Base-by-base conservation (phyloP, 2,888 invertebrate species). In the Branchellion lobata region DNA sequence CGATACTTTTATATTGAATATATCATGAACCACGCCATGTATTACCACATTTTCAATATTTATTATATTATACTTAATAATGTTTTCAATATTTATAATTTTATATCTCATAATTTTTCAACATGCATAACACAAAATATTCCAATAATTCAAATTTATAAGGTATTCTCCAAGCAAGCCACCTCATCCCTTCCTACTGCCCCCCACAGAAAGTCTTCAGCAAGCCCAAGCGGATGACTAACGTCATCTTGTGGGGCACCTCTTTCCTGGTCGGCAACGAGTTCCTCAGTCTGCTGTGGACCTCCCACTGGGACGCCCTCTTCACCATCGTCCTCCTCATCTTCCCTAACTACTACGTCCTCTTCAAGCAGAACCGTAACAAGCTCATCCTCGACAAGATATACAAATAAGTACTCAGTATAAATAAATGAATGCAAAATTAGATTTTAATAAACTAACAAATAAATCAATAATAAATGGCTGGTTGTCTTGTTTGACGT, bases 291-390 rank as follows among this genome's bases (percentile, higher is more conserved):
- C 89, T 97, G 18, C 90, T 93, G 84, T 91, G 93, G 82, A 92
- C 93, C 24, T 90, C 91, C 57, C 93, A 95, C 84, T 98, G 97
- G 97, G 94, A 96, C 88, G 93, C 94, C 86, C 91, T 95, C 81
- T 87, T 96, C 72, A 93, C 96, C 1, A 90, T 95, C 84, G 91
- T 94, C 3, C 90, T 95, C 81, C 89, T 97, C 72, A 90, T 96
- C 51, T 92, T 95, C 85, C 93, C 93, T 82, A 96, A 96, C 88
- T 95, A 96, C 88, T 93, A 93, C 85, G 93, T 94, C 0, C 90
- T 97, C 69, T 97, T 95, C 87, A 94, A 95, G 88, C 90, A 96
- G 83, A 90, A 92, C 40, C 90, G 96, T 68, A 95, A 96, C 87
- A 94, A 93, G 86, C 89, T 95, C 2, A 91, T 96, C 40, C 92